Base-by-base conservation (phyloP, 1,140 invertebrate species). In the Psix sp. region DNA sequence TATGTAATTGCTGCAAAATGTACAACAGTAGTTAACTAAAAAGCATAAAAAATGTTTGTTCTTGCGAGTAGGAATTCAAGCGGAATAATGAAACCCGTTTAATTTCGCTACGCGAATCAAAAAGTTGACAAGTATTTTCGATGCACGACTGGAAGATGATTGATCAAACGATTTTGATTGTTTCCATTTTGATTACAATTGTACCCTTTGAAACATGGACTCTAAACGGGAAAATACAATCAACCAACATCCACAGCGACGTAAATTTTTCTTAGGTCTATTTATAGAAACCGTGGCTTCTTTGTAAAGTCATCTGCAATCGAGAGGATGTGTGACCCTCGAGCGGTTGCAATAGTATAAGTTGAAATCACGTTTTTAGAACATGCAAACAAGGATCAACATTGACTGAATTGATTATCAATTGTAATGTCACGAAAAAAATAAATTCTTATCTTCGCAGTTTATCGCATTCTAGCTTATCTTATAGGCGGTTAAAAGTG, bases 341-440 rank as follows among this genome's bases (percentile, higher is more conserved):
- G 48, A 62, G 57, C 71, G 63, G 62, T 51, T 62, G 43, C 62
- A 74, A 67, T 74, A 43, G 57, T 62, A 74, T 42, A 17, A 29
- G 40, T 38, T 68, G 16, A 57, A 67, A 57, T 68, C 57, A 74
- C 57, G 71, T 57, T 67, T 67, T 63, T 52, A 39, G 51, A 57
- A 36, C 57, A 21, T 52, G 71, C 35, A 51, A 6, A 52, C 33
- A 14, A 35, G 33, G 13, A 2, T 16, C 26, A 49, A 51, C 13
- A 26, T 13, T n/a, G 17, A 38, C 7, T 15, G 40, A 57, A 49
- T 51, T 39, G 36, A 48, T 48, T 60, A 60, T 52, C n/a, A 45
- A 57, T 35, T 29, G 2, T 29, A n/a, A n/a, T 29, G 7, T 7
- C 7, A n/a, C 26, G 9, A n/a, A 29, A 29, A n/a, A 24, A 5